Percentiles rank a stretch among this genome's conserved stretches.
Evolutionary conservation across 2,797 vertebrate genomes (phyloP).

Genomic region (Clarias laeviceps): DNA sequence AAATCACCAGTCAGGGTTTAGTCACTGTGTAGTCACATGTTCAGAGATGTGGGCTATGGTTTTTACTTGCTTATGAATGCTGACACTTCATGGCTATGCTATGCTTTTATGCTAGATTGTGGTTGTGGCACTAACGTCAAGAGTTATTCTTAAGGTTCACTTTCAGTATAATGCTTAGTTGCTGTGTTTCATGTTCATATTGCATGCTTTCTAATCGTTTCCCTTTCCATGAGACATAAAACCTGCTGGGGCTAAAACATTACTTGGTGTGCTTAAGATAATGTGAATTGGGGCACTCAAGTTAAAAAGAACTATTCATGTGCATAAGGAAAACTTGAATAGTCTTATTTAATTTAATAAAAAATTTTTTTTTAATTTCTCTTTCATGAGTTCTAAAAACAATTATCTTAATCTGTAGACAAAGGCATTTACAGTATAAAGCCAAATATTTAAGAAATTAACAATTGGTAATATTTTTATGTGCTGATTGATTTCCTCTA

Average conservation of each 20-base stretch:
- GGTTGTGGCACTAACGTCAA: conserved; percentile 15
- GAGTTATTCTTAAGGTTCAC: background rate
- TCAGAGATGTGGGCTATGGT: background rate
- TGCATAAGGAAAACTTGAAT: background rate
- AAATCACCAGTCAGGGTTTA: background rate
- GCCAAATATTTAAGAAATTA: background rate
- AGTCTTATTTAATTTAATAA: no score
- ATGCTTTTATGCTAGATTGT: background rate
- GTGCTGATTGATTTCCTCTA: background rate
- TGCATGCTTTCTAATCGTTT: background rate
- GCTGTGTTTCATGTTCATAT: background rate
- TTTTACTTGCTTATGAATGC: conserved; percentile 1
- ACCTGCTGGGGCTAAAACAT: background rate
- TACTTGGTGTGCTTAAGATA: background rate
- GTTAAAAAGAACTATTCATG: background rate
- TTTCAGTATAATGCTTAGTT: background rate
- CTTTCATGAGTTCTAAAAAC: background rate
- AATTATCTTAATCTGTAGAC: background rate
- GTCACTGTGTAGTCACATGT: conserved; percentile 1
- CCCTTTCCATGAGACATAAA: background rate
- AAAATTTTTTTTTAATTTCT: background rate
- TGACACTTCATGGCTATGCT: conserved; percentile 26
- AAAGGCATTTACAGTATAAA: background rate
- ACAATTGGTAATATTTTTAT: background rate
- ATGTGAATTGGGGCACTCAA: background rate